These are phyloP conservation scores for Tragelaphus imberbis DNA, from an alignment of 2,113 vertebrate genomes.

Conservation along the genomic window DNA sequence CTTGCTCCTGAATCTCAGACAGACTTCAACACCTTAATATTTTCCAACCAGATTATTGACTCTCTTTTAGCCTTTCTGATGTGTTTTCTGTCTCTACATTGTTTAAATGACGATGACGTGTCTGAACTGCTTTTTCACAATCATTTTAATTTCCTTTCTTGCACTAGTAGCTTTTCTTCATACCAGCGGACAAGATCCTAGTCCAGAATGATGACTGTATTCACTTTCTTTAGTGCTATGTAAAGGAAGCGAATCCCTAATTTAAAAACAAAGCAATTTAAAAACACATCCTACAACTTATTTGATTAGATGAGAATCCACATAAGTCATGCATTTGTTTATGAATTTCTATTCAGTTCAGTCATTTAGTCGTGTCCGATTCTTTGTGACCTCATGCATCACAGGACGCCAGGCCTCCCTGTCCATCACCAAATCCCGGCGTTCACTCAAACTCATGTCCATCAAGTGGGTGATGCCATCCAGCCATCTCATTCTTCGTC, in stretches of 20 bases:
- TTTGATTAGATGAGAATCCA: neutral
- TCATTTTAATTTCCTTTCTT: neutral
- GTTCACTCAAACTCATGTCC: too few species aligned
- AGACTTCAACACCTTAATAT: neutral
- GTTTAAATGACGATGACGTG: neutral
- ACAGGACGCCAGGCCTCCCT: too few species aligned
- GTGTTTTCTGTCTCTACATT: neutral
- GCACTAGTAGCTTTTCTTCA: neutral
- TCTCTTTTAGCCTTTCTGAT: neutral
- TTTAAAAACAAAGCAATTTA: neutral
- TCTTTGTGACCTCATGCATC: too few species aligned
- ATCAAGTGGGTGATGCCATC: rapidly evolving
- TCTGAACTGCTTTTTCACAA: neutral
- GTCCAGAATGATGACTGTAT: neutral
- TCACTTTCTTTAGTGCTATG: neutral
- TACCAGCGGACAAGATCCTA: neutral
- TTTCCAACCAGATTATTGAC: neutral
- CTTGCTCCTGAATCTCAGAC: neutral
- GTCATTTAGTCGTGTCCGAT: too few species aligned
- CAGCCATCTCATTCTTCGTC: too few species aligned
- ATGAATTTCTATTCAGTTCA: neutral
- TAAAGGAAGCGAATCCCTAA: neutral
- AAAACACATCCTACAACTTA: neutral
- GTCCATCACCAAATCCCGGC: rapidly evolving
- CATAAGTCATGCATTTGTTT: neutral